Percentiles rank a stretch among this genome's conserved stretches.
Evolutionary conservation across 2,888 invertebrate genomes (phyloP).

Genomic region (Hemithea aestivaria): DNA sequence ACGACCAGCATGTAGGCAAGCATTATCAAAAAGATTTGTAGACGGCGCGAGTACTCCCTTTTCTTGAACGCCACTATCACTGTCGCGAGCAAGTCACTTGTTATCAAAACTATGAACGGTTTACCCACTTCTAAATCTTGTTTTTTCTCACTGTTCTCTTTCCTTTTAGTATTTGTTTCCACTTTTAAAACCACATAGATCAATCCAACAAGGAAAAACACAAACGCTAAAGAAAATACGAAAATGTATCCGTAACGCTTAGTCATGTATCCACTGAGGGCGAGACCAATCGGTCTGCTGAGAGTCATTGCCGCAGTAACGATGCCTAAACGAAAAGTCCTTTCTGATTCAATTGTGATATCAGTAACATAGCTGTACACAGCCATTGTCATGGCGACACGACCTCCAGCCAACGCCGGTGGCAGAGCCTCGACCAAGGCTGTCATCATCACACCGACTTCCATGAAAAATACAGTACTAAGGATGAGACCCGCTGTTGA

Average conservation of each 20-base stretch:
- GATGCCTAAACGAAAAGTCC: conserved; percentile 81
- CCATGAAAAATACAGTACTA: conserved; percentile 75
- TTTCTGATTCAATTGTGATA: conserved; percentile 76
- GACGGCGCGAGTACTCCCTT: conserved; percentile 49
- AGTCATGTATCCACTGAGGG: conserved; percentile 74
- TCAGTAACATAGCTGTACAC: conserved; percentile 81
- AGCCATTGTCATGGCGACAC: conserved; percentile 78
- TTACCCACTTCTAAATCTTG: conserved; percentile 28
- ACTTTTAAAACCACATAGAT: conserved; percentile 61
- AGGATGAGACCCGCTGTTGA: conserved; percentile 74
- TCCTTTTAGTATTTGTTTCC: conserved; percentile 53
- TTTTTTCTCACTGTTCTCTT: conserved; percentile 44
- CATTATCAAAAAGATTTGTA: conserved; percentile 36
- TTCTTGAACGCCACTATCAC: too few relatives aligned
- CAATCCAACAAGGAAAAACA: conserved; percentile 62
- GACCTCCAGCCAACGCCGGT: conserved; percentile 81
- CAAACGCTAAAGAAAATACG: conserved; percentile 61
- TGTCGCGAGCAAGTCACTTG: too few relatives aligned
- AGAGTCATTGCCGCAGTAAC: conserved; percentile 74
- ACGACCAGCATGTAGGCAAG: conserved; percentile 69
- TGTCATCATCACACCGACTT: conserved; percentile 74
- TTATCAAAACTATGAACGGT: too few relatives aligned
- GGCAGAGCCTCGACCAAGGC: conserved; percentile 76
- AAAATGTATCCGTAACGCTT: conserved; percentile 66
- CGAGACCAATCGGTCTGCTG: conserved; percentile 70